These are phyloP conservation scores for Nannoperca obscura DNA, from an alignment of 2,797 vertebrate genomes.

Conservation along the genomic window DNA sequence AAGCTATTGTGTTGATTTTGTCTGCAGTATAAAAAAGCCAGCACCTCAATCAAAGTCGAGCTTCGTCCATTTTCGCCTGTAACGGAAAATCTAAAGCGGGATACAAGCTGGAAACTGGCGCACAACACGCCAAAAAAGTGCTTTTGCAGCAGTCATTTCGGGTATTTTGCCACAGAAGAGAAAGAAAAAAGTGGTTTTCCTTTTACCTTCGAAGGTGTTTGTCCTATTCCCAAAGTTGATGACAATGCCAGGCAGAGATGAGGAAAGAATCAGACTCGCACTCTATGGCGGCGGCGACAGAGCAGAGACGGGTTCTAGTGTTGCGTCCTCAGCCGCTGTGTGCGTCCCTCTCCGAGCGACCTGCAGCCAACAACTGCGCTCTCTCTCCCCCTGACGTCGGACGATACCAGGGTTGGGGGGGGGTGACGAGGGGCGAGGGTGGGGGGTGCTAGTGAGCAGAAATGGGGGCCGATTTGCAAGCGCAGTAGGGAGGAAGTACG, in stretches of 20 bases:
- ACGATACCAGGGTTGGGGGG: conserved; percentile 61
- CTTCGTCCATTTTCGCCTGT: background rate
- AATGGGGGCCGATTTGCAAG: conserved; percentile 39
- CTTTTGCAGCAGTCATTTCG: conserved; percentile 29
- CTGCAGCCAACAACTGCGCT: conserved; percentile 82
- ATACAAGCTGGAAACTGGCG: conserved; percentile 44
- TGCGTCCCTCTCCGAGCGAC: conserved; percentile 75
- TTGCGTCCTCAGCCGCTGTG: conserved; percentile 66
- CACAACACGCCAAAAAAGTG: conserved; percentile 64
- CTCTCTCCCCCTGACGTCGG: conserved; percentile 64
- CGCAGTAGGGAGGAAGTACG: conserved; percentile 39
- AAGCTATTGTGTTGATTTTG: background rate
- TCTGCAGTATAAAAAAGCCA: conserved; percentile 3
- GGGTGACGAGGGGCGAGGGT: background rate
- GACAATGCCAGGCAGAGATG: conserved; percentile 22
- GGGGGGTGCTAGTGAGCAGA: background rate
- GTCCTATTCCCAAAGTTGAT: conserved; percentile 68
- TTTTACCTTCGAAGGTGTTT: conserved; percentile 73
- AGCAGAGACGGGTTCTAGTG: conserved; percentile 36
- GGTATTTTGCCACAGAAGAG: conserved; percentile 34
- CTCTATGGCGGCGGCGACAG: conserved; percentile 29
- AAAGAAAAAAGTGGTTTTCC: conserved; percentile 53
- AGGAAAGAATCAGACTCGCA: conserved; percentile 26
- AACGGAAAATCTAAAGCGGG: conserved; percentile 12
- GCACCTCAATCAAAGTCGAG: conserved; percentile 20